Conservation (phyloP, 2,797 vertebrate genomes). For the Ispidina lecontei region DNA sequence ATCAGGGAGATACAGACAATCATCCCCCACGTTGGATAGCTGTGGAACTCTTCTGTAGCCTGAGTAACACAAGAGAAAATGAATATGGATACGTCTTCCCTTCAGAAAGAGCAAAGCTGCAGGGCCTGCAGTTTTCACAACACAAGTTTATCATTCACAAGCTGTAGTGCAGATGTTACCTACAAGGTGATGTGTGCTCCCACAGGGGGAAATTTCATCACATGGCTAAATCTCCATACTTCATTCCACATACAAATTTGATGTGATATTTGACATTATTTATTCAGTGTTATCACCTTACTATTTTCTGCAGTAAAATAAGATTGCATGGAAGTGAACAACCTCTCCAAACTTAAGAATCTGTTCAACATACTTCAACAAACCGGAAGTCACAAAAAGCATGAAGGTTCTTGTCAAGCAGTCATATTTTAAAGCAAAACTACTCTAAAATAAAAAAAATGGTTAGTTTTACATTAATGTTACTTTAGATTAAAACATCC, state of each 20-base stretch:
- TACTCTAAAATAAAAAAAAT: not conserved
- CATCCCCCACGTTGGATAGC: conserved; percentile 90
- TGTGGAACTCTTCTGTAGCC: conserved; percentile 85
- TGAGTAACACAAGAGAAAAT: conserved; percentile 45
- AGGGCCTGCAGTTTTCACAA: not conserved
- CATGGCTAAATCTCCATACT: not conserved
- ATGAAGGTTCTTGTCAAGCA: not conserved
- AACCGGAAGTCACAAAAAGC: not conserved
- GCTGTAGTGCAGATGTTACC: not conserved
- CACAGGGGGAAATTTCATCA: not conserved
- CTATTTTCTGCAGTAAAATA: not conserved
- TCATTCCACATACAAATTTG: not conserved
- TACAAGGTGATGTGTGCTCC: not conserved
- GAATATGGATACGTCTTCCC: not conserved
- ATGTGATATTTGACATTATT: not conserved
- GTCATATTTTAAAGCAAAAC: not conserved
- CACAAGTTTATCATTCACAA: too few relatives aligned
- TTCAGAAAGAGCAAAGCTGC: not conserved
- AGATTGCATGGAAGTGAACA: not conserved
- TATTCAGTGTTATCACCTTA: not conserved
- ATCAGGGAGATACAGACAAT: conserved; percentile 88
- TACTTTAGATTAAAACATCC: not conserved
- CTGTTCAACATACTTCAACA: not conserved
- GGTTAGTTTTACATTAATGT: not conserved
- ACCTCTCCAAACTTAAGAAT: not conserved